phyloP scores from a whole-genome alignment of 2,888 invertebrate genomes.

The Lasioglossum figueresi region DNA sequence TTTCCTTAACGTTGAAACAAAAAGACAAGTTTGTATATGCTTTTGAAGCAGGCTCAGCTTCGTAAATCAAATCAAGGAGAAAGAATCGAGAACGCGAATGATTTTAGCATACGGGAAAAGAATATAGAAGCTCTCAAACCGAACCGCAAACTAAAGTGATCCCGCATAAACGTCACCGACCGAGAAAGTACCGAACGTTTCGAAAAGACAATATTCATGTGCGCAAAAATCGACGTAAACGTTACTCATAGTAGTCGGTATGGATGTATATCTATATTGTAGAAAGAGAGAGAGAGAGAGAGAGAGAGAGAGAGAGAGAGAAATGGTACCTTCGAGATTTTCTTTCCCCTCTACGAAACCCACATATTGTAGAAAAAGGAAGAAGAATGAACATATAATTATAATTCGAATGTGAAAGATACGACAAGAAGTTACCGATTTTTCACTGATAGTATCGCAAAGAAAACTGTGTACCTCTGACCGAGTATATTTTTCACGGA shows the following conservation, averaged over 20 bases:
- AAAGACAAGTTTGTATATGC: constrained; percentile 18
- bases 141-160: constrained; percentile 10
- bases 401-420: constrained; percentile 8
- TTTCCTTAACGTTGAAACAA: constrained; percentile 15
- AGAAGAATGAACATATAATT: background rate
- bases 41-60: constrained; percentile 19
- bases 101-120: background rate
- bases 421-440: constrained; percentile 26
- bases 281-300: constrained; percentile 30
- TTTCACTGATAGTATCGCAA: constrained; percentile 28
- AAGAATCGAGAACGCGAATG: constrained; percentile 23
- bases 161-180: constrained; percentile 22
- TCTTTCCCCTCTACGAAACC: constrained; percentile 17
- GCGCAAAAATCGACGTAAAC: constrained; percentile 31
- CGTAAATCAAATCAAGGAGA: constrained; percentile 28
- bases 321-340: constrained; percentile 29
- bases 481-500: constrained; percentile 41
- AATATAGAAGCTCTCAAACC: background rate
- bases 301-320: background rate
- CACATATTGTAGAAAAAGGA: background rate
- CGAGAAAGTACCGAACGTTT: constrained; percentile 41
- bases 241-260: constrained; percentile 36
- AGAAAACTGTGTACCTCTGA: constrained; percentile 23
- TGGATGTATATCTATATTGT: constrained; percentile 42
- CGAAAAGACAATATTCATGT: constrained; percentile 46